These are phyloP conservation scores for Hyperoplus immaculatus DNA, from an alignment of 2,797 vertebrate species.

Conservation along the genomic window DNA sequence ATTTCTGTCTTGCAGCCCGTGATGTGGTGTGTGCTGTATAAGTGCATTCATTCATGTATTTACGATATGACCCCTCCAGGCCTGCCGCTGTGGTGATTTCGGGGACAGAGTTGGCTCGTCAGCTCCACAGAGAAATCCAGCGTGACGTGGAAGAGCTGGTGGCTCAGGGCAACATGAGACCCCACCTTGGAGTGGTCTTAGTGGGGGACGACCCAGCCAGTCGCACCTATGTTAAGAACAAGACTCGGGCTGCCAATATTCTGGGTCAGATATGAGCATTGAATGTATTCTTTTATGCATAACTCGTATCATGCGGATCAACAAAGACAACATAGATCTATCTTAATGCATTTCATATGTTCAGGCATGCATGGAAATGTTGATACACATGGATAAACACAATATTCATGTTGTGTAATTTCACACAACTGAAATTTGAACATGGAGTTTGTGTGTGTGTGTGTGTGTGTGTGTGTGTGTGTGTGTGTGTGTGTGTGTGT, in stretches of 20 bases:
- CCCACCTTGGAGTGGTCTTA: constrained; percentile 92
- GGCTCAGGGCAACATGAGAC: constrained; percentile 90
- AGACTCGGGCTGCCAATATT: constrained; percentile 90
- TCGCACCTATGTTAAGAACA: constrained; percentile 92
- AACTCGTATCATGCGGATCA: not conserved
- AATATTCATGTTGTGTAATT: not conserved
- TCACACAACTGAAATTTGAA: not conserved
- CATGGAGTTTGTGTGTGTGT: not conserved
- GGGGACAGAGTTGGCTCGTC: constrained; percentile 90
- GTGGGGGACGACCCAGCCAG: constrained; percentile 94
- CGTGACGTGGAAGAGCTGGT: constrained; percentile 89
- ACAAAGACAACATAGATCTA: not conserved
- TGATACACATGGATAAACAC: constrained; percentile 9
- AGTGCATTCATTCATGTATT: constrained; percentile 11
- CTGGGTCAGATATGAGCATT: constrained; percentile 85
- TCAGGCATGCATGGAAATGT: constrained; percentile 5
- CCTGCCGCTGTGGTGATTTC: constrained; percentile 90
- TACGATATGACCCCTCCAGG: constrained; percentile 29
- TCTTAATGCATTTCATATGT: not conserved
- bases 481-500: too few species aligned
- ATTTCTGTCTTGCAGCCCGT: not conserved
- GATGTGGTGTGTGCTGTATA: not conserved
- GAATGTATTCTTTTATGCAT: constrained; percentile 3
- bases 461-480: too few species aligned
- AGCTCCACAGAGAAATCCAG: constrained; percentile 91